Evolutionary conservation across 2,113 vertebrate species (phyloP), one percentile per base, ranked within the genome.

Genomic region (Siphamia tubifer): DNA sequence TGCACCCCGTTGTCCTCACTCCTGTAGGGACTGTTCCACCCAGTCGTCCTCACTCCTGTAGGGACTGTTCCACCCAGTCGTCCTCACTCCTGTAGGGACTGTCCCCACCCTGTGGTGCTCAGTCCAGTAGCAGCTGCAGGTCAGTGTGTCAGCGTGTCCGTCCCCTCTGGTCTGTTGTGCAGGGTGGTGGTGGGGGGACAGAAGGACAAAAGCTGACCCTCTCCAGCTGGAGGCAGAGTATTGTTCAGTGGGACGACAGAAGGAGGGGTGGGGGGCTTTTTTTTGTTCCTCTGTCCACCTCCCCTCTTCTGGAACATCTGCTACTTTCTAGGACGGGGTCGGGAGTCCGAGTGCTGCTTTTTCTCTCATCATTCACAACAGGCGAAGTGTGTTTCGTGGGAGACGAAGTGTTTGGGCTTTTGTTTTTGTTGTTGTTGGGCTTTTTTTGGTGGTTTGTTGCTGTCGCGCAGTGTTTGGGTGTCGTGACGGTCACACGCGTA

Each of bases 241-340:
- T 90, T 90, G 89, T 90, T 89, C 84, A 74, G 69, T 62, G 74
- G 54, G 65, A 76, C 76, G 70, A 69, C 62, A 44, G 56, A 53
- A 31, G 74, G 69, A 43, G 49, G 64, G 70, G 76, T 48, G 32
- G 27, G 51, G 49, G 58, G 17, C 69, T 53, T 79, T 77, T 42
- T 21, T 65, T 83, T 72, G 54, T 69, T 45, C 57, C 39, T 48
- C 64, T 77, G 72, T 81, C 68, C 21, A 48, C 68, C 77, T 68
- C 66, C 36, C 56, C 69, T 63, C 68, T 68, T 67, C 67, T 49
- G 17, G 85, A 53, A 86, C 89, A 89, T 86, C 89, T 90, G 89
- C 89, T 73, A 75, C 55, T 75, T 54, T 67, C 42, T 62, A 64
- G 55, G 71, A 45, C 13, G 39, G 63, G 64, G 43, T 61, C 60